Conservation (phyloP, 2,888 invertebrate genomes). For the Drosophila affinis region DNA sequence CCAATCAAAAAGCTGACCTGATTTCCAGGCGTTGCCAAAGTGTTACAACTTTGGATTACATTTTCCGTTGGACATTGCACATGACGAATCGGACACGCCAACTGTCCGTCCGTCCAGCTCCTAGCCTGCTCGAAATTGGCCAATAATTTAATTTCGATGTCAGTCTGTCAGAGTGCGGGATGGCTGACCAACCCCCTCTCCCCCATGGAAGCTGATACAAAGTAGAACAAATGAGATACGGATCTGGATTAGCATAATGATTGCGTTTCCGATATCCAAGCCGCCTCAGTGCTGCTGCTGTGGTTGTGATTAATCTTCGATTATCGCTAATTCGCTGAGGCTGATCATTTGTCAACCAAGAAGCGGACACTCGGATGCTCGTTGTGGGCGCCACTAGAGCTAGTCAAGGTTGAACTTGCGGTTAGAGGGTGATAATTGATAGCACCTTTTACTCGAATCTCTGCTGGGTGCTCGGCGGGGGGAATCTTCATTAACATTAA, state of each 20-base stretch:
- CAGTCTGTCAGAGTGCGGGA: conserved; percentile 6
- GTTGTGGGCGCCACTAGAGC: conserved; percentile 12
- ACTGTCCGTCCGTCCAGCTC: not conserved
- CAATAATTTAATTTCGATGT: conserved; percentile 8
- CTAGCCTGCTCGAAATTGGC: conserved; percentile 3
- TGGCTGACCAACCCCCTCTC: too few relatives aligned
- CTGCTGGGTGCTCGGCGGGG: conserved; percentile 27
- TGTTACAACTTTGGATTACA: conserved; percentile 30
- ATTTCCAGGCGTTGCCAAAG: conserved; percentile 1
- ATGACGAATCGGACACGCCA: conserved; percentile 26
- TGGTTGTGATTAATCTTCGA: conserved; percentile 23
- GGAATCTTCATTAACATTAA: conserved; percentile 33
- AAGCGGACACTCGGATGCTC: conserved; percentile 2
- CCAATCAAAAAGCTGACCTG: conserved; percentile 21
- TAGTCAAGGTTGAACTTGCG: conserved; percentile 54
- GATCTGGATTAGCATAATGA: conserved; percentile 7
- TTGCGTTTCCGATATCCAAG: not conserved
- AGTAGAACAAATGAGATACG: conserved; percentile 33
- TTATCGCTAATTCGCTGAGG: conserved; percentile 20
- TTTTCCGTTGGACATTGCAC: conserved; percentile 38
- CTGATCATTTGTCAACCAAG: conserved; percentile 24
- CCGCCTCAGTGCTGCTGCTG: not conserved
- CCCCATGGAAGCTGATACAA: not conserved
- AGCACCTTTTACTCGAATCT: conserved; percentile 37
- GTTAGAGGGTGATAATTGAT: conserved; percentile 27